Percentiles rank a stretch among this genome's conserved stretches.
phyloP scores from a whole-genome alignment of 1,140 invertebrate species.

The Dendroctonus ponderosae region DNA sequence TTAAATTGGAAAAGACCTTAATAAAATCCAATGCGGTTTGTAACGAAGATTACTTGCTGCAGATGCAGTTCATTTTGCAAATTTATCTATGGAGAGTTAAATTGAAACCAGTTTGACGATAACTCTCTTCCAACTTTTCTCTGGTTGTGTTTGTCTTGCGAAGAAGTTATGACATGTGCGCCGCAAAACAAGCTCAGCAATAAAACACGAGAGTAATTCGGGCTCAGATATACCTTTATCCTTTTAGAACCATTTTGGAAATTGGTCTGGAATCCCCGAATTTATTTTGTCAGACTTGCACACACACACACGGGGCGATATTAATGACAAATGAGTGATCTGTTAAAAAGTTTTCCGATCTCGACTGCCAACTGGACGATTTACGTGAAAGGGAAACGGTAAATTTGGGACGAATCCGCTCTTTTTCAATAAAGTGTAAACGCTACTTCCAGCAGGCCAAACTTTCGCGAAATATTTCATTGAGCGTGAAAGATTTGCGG shows the following conservation, averaged over 20 bases:
- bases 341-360: conserved; percentile 48
- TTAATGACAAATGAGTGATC: conserved; percentile 49
- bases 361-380: conserved; percentile 43
- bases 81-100: too few relatives aligned
- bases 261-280: conserved; percentile 16
- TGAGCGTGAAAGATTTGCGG: conserved; percentile 32
- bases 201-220: conserved; percentile 15
- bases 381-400: conserved; percentile 47
- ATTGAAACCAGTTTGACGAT: too few relatives aligned
- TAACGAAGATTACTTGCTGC: too few relatives aligned
- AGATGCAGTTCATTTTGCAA: too few relatives aligned
- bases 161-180: conserved; percentile 4
- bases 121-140: too few relatives aligned
- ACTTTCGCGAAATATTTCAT: conserved; percentile 43
- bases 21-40: too few relatives aligned
- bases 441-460: conserved; percentile 39
- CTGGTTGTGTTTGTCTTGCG: neutral
- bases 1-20: too few relatives aligned
- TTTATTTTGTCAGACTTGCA: conserved; percentile 14
- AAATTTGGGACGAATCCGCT: conserved; percentile 43
- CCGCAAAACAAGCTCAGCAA: conserved; percentile 11
- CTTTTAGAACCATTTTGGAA: conserved; percentile 18
- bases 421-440: conserved; percentile 49
- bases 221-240: conserved; percentile 19
- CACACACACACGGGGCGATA: conserved; percentile 43